These are phyloP conservation scores for Conchocele bisecta DNA, from an alignment of 2,888 invertebrate species.

Conservation along the genomic window DNA sequence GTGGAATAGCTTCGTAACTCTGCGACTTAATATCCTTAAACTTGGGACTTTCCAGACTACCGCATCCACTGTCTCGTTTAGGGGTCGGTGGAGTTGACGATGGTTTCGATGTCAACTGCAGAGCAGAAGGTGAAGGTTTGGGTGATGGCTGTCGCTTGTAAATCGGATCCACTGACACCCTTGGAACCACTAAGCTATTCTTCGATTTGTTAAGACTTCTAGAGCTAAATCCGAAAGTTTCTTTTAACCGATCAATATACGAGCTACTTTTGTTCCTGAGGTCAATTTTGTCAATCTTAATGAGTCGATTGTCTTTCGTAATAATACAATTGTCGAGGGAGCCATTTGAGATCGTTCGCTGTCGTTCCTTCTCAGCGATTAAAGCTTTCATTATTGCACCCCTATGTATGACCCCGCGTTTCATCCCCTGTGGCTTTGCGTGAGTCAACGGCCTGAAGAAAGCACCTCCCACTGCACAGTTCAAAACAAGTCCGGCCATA, in stretches of 20 bases:
- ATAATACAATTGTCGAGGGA: constrained; percentile 82
- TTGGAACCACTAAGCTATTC: constrained; percentile 69
- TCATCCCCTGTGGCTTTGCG: constrained; percentile 67
- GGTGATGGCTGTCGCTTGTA: constrained; percentile 43
- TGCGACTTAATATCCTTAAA: constrained; percentile 44
- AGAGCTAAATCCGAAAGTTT: constrained; percentile 73
- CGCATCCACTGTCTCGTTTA: constrained; percentile 62
- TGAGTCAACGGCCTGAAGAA: constrained; percentile 91
- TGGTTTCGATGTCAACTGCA: constrained; percentile 29
- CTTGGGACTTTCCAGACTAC: constrained; percentile 58
- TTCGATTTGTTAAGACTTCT: constrained; percentile 73
- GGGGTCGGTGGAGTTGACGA: constrained; percentile 47
- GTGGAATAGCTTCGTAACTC: constrained; percentile 60
- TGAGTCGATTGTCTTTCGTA: constrained; percentile 79
- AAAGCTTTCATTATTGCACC: constrained; percentile 81
- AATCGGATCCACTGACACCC: constrained; percentile 62
- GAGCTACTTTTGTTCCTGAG: constrained; percentile 70
- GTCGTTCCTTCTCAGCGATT: constrained; percentile 80
- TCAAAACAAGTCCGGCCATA: constrained; percentile 91
- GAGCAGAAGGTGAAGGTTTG: constrained; percentile 31
- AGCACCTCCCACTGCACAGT: constrained; percentile 90
- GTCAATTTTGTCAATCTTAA: constrained; percentile 75
- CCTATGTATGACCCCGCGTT: constrained; percentile 67
- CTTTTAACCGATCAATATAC: constrained; percentile 71
- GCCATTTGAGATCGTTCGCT: constrained; percentile 81